Evolutionary conservation across 2,113 vertebrate species (phyloP).

Genomic region (Leuciscus idus): DNA sequence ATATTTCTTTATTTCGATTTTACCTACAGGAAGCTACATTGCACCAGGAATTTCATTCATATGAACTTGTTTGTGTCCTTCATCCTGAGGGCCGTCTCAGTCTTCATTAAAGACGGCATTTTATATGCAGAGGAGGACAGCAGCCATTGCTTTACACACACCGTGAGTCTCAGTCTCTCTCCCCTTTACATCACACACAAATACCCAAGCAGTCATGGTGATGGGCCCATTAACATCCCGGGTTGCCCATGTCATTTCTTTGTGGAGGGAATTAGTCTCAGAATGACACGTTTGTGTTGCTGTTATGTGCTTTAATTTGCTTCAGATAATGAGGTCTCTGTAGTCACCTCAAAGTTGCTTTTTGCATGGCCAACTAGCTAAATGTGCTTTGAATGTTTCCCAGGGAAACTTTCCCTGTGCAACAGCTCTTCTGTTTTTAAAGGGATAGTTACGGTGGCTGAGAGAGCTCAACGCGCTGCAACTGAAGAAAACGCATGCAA

Average conservation of each 20-base stretch:
- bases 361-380: neutral
- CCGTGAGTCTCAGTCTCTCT: slow-evolving; percentile 71
- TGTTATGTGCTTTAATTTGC: slow-evolving; percentile 28
- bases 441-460: neutral
- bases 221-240: slow-evolving; percentile 35
- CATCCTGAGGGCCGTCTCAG: slow-evolving; percentile 94
- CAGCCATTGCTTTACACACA: slow-evolving; percentile 88
- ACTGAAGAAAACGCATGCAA: too few relatives aligned
- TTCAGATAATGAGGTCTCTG: slow-evolving; percentile 42
- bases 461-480: too few relatives aligned
- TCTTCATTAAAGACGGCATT: slow-evolving; percentile 96
- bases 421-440: neutral
- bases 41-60: slow-evolving; percentile 97
- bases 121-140: slow-evolving; percentile 91
- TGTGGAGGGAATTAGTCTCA: slow-evolving; percentile 38
- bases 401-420: neutral
- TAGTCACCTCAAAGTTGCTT: slow-evolving; percentile 24
- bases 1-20: slow-evolving; percentile 5
- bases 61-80: slow-evolving; percentile 98
- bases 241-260: slow-evolving; percentile 22
- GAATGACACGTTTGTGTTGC: slow-evolving; percentile 10
- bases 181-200: slow-evolving; percentile 4
- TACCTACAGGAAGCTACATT: slow-evolving; percentile 90
- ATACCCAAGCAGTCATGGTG: slow-evolving; percentile 22
- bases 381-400: slow-evolving; percentile 15